Base-by-base conservation (phyloP, 1,140 invertebrate species). In the Drosophila watanabei region DNA sequence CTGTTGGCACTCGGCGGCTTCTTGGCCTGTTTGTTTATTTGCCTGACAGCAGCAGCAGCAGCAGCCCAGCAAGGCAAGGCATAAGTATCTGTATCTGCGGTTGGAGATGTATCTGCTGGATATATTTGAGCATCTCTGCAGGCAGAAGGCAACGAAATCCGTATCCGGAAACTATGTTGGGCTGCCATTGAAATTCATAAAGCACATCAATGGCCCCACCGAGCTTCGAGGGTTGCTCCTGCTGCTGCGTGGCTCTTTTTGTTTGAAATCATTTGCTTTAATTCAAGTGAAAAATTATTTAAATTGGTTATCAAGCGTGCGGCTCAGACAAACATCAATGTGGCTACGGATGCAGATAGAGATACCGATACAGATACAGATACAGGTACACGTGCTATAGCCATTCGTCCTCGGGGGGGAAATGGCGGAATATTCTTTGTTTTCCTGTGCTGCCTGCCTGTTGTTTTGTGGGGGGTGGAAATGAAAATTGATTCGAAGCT, bases 211-310 rank as follows among this genome's bases (percentile, higher is more conserved):
- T 81, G 78, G 70, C 54, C 45, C 70, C 70, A 20, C 45, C 52
- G 54, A 73, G 70, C 52, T 51, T 72, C 43, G 35, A 46, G 51
- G 54, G 39, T 28, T 18, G 30, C 32, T 52, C 24, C 24, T 24
- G 24, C 24, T 24, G 28, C 16, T 28, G 32, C 48, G 46, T 30
- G 39, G 69, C 73, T 60, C 65, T 72, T 79, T 76, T 77, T 81
- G 70, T 90, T 89, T 82, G 85, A 82, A 89, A 89, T 82, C 85
- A 90, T 89, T 89, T 85, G 85, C 68, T 89, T 89, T 89, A 89
- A 89, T 89, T 89, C 85, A 89, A 89, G 85, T 90, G 85, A 89
- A 89, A 89, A 90, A 89, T 89, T 89, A 89, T 89, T 89, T 89
- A 89, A 89, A 89, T 89, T 89, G 85, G 63, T 90, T 90, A 90